Evolutionary conservation across 2,113 vertebrate species (phyloP).

Genomic region (Fregetta grallaria): DNA sequence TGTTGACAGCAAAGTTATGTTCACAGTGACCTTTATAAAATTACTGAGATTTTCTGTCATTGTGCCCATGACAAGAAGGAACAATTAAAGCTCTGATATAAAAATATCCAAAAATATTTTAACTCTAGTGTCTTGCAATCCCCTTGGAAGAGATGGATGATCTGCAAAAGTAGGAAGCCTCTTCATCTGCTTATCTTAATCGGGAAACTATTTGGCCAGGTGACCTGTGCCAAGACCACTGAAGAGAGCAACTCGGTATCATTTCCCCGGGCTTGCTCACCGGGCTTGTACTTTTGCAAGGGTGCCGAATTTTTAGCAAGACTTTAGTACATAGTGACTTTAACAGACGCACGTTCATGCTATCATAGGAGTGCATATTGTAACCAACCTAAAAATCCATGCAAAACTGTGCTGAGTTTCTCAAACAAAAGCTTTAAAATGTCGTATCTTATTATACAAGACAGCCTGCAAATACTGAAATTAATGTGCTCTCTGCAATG

Average conservation of each 20-base stretch:
- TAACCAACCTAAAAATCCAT: not conserved
- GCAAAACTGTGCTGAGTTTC: not conserved
- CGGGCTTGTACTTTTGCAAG: not conserved
- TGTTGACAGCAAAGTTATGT: not conserved
- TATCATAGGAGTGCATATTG: not conserved
- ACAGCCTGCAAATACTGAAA: not conserved
- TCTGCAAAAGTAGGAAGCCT: not conserved
- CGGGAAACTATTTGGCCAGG: not conserved
- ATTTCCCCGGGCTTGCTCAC: not conserved
- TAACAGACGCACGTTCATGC: not conserved
- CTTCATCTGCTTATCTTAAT: conserved; percentile 23
- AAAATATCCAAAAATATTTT: not conserved
- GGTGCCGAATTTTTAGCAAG: not conserved
- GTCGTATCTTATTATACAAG: not conserved
- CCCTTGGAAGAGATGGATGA: not conserved
- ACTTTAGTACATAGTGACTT: not conserved
- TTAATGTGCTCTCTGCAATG: not conserved
- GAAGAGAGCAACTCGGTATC: not conserved
- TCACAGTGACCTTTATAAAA: not conserved
- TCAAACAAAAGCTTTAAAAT: not conserved
- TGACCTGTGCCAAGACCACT: not conserved
- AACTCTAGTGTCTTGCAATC: not conserved
- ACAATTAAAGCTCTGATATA: not conserved
- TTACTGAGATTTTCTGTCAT: not conserved
- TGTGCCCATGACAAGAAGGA: not conserved